A percentile compares a stretch with the other conserved stretches of the same genome.
Conservation (phyloP, 2,888 invertebrate genomes). For the Caenorhabditis imperialis region DNA sequence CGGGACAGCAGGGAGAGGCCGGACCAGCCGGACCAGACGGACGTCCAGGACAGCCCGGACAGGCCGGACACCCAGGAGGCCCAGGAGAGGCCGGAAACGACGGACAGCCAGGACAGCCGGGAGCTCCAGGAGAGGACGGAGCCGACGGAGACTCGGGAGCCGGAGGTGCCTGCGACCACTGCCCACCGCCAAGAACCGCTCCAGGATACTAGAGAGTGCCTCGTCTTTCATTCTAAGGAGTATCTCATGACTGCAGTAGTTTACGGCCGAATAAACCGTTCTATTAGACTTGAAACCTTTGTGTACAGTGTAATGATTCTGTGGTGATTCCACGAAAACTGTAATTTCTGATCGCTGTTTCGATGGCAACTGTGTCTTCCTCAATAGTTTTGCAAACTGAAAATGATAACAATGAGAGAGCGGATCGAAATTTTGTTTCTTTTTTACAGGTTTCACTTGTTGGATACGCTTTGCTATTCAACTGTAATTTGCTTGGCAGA, state of each 20-base stretch:
- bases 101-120: constrained; percentile 60
- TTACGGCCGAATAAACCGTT: constrained; percentile 41
- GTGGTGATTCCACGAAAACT: too few species aligned
- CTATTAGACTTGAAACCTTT: too few species aligned
- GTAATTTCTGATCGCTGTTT: too few species aligned
- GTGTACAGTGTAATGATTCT: too few species aligned
- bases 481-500: too few species aligned
- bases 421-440: too few species aligned
- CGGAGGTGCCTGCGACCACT: constrained; percentile 60
- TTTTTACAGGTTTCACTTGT: too few species aligned
- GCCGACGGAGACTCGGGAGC: constrained; percentile 51
- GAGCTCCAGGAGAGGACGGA: constrained; percentile 56
- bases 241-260: constrained; percentile 38
- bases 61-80: constrained; percentile 59
- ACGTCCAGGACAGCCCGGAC: constrained; percentile 56
- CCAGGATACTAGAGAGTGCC: constrained; percentile 60
- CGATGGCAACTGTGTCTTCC: too few species aligned
- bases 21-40: constrained; percentile 59
- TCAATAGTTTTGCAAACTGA: too few species aligned
- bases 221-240: constrained; percentile 49
- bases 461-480: too few species aligned
- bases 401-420: too few species aligned
- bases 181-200: constrained; percentile 64
- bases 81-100: constrained; percentile 60
- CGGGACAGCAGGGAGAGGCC: constrained; percentile 62